A percentile compares a stretch with the other conserved stretches of the same genome.
These are phyloP conservation scores for Zeugodacus cucurbitae DNA, from an alignment of 1,140 invertebrate genomes.

Conservation along the genomic window DNA sequence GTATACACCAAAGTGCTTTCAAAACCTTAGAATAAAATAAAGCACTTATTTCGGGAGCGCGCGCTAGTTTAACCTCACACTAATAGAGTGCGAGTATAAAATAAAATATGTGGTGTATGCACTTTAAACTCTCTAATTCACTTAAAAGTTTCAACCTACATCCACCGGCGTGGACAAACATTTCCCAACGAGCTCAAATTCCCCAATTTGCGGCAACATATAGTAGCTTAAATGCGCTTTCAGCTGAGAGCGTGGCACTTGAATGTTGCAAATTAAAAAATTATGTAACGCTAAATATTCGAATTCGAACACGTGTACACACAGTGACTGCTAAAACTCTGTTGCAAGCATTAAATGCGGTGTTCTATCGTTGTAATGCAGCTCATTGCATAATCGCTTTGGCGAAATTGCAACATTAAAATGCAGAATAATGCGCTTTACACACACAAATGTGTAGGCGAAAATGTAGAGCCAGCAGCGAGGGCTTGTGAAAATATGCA, in stretches of 20 bases:
- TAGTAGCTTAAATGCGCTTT: background rate
- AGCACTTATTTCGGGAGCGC: background rate
- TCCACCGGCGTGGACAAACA: background rate
- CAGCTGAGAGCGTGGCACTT: background rate
- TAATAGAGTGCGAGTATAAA: too few species aligned
- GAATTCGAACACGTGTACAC: background rate
- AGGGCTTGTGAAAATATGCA: background rate
- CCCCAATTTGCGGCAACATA: background rate
- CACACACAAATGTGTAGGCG: background rate
- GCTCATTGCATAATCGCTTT: background rate
- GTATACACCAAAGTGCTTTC: background rate
- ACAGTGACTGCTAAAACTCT: background rate
- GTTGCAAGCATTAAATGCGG: background rate
- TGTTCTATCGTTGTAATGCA: background rate
- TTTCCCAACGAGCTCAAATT: background rate
- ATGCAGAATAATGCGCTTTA: background rate
- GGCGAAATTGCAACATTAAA: background rate
- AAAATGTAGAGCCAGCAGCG: background rate
- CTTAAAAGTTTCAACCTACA: background rate
- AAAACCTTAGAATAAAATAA: background rate
- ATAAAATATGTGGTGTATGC: background rate
- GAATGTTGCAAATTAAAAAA: background rate
- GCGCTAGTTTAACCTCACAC: too few species aligned
- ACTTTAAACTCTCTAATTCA: background rate
- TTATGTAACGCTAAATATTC: background rate